phyloP scores from a whole-genome alignment of 1,140 invertebrate species.

The Caenorhabditis tropicalis region DNA sequence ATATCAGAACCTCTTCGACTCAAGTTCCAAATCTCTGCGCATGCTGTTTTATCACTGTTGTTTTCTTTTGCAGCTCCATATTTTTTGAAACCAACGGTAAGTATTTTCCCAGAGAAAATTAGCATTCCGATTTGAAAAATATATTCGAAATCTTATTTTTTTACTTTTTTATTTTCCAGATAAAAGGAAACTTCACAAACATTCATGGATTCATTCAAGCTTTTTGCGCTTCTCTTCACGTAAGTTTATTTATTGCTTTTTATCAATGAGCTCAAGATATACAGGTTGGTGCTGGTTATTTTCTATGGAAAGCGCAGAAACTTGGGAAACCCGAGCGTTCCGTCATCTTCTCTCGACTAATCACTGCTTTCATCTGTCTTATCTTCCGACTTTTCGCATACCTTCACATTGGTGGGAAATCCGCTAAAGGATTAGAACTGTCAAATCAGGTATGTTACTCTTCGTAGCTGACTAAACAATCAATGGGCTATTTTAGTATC shows the following conservation, averaged over 20 bases:
- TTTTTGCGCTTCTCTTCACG: conserved; percentile 49
- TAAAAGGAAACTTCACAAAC: conserved; percentile 47
- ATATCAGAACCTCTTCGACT: background rate
- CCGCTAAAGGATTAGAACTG: conserved; percentile 49
- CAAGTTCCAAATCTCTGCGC: conserved; percentile 31
- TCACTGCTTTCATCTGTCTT: conserved; percentile 52
- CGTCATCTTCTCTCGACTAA: conserved; percentile 51
- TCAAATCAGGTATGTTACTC: conserved; percentile 43
- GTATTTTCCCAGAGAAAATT: no score
- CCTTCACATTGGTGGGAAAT: conserved; percentile 49
- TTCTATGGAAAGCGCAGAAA: conserved; percentile 47
- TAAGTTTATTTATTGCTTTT: background rate
- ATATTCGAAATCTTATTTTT: no score
- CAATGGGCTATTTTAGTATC: conserved; percentile 25
- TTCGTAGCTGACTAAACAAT: background rate
- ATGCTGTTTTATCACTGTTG: conserved; percentile 11
- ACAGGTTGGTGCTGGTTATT: conserved; percentile 49
- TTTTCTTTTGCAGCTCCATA: background rate
- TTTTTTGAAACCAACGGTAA: conserved; percentile 37
- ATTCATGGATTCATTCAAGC: conserved; percentile 52
- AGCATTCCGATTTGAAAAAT: no score
- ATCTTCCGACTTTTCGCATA: conserved; percentile 57
- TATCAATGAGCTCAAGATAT: background rate
- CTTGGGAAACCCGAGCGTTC: conserved; percentile 40
- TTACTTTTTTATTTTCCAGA: no score